A percentile compares a stretch with the other conserved stretches of the same genome.
These are phyloP conservation scores for Dasypolia templi DNA, from an alignment of 2,888 invertebrate genomes.

Conservation along the genomic window DNA sequence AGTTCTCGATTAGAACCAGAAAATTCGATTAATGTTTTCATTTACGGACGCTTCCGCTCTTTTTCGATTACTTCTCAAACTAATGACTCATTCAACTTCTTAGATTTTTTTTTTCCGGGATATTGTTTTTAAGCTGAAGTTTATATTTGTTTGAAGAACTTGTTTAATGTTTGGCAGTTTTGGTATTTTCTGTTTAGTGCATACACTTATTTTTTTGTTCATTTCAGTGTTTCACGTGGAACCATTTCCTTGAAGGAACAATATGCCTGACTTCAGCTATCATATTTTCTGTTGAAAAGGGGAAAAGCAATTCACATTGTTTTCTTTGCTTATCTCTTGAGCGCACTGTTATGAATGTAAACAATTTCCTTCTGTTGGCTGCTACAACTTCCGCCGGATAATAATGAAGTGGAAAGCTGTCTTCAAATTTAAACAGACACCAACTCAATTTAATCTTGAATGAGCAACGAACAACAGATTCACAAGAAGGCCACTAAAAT, in stretches of 20 bases:
- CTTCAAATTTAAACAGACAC: conserved; percentile 31
- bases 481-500: conserved; percentile 35
- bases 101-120: conserved; percentile 57
- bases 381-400: conserved; percentile 30
- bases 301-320: conserved; percentile 41
- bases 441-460: conserved; percentile 30
- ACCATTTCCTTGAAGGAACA: conserved; percentile 6
- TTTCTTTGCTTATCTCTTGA: conserved; percentile 30
- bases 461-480: conserved; percentile 30
- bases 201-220: conserved; percentile 17
- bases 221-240: conserved; percentile 8
- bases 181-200: conserved; percentile 22
- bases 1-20: conserved; percentile 78
- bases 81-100: conserved; percentile 71
- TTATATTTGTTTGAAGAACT: conserved; percentile 51
- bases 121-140: conserved; percentile 56
- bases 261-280: conserved; percentile 1
- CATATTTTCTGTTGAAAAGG: conserved; percentile 11
- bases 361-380: conserved; percentile 25
- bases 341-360: conserved; percentile 33
- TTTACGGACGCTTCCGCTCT: conserved; percentile 67
- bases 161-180: conserved; percentile 50
- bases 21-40: conserved; percentile 82
- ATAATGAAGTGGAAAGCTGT: conserved; percentile 29
- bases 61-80: conserved; percentile 66